Base-by-base conservation (phyloP, 1,140 invertebrate genomes). In the Drosophila ironensis region DNA sequence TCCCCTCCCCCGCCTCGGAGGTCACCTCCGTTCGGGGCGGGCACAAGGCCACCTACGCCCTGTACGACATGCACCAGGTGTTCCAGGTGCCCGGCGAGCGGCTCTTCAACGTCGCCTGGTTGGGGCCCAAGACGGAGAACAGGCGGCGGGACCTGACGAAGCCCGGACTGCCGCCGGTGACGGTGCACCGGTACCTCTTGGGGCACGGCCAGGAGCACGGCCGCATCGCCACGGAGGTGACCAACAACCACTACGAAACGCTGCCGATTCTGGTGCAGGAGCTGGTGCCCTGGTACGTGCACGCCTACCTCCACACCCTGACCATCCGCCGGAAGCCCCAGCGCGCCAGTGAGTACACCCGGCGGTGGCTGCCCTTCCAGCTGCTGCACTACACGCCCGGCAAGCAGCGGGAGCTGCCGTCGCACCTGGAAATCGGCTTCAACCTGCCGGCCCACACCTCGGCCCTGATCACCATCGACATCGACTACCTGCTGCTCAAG, bases 401-500 rank as follows among this genome's bases (percentile, higher is more conserved):
- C 1, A 93, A 94, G 75, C 96, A 98, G 88, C 93, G 98, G 42
- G 91, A 93, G 72, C 92, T 94, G 51, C 94, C 97, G 1, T 96
- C 98, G 86, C 96, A 97, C 82, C 91, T 99, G n/a, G 98, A 99
- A 91, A 89, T 99, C 8, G 92, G 96, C 0, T 90, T 99, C 20
- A 92, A 91, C 60, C 90, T 99, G 52, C 96, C 96, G 9, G 92
- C 96, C 0, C 92, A 93, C 61, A 96, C 96, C 0, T 93, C 94
- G 0, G 97, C 96, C 2, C 93, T 95, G 60, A 92, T 99, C 38
- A 95, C 93, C 7, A 93, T 98, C 51, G 94, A 98, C 73, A 98
- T 98, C 91, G 96, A 99, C 89, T 97, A 97, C 90, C 94, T 97
- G 16, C 97, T 99, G 88, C 92, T 99, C 1, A 99, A 98, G 90